Percentiles rank a stretch among this genome's conserved stretches.
phyloP scores from a whole-genome alignment of 2,113 vertebrate species.

The Tichodroma muraria region DNA sequence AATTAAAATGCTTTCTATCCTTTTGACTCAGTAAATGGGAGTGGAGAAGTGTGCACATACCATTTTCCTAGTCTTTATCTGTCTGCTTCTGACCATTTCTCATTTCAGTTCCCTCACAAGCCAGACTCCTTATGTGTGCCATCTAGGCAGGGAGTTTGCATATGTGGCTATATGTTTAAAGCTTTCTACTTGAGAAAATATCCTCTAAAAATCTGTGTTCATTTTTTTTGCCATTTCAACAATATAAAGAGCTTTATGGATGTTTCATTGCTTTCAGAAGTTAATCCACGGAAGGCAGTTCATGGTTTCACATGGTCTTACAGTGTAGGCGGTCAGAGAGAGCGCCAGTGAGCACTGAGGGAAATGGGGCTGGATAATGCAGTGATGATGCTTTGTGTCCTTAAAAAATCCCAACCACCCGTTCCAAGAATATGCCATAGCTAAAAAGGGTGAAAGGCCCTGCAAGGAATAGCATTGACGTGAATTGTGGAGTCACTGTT shows the following conservation, averaged over 20 bases:
- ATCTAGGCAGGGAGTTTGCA: neutral
- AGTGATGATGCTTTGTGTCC: neutral
- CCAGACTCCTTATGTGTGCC: neutral
- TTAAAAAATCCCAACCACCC: neutral
- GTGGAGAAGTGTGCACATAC: neutral
- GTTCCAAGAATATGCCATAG: neutral
- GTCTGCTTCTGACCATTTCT: neutral
- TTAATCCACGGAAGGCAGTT: neutral
- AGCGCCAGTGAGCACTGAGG: neutral
- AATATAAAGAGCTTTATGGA: neutral
- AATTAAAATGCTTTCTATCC: neutral
- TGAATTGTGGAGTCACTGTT: neutral
- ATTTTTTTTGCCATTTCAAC: neutral
- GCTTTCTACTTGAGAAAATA: neutral
- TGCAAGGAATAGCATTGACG: neutral
- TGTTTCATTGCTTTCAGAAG: neutral
- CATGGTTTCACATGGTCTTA: neutral
- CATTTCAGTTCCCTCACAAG: neutral
- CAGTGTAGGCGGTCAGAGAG: accelerated
- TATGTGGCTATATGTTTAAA: neutral
- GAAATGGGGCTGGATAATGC: neutral
- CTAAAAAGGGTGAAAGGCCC: neutral
- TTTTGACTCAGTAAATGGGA: neutral
- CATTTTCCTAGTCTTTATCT: neutral
- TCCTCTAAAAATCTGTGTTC: neutral